Percentiles rank a stretch among this genome's conserved stretches.
These are phyloP conservation scores for Mongoloraphidia duomilia DNA, from an alignment of 2,888 invertebrate species.

Conservation along the genomic window DNA sequence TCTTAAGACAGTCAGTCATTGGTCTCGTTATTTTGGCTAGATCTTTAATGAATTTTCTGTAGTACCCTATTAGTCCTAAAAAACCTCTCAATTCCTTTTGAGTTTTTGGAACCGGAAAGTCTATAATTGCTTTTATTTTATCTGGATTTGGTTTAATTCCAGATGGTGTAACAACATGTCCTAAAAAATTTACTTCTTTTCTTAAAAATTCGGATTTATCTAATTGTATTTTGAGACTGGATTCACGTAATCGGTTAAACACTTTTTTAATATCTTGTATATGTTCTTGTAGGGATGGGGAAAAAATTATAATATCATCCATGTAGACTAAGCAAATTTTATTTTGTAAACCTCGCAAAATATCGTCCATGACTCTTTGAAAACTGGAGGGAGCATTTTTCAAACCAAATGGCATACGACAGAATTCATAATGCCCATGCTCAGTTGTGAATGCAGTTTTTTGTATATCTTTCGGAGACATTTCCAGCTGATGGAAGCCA, in stretches of 20 bases:
- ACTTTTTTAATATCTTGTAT: constrained; percentile 8
- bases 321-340: constrained; percentile 15
- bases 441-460: constrained; percentile 18
- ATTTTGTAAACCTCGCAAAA: too few species aligned
- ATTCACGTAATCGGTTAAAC: constrained; percentile 10
- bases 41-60: too few species aligned
- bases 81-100: too few species aligned
- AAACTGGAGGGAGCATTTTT: constrained; percentile 18
- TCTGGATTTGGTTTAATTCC: too few species aligned
- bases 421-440: constrained; percentile 17
- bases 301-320: constrained; percentile 16
- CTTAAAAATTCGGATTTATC: constrained; percentile 13
- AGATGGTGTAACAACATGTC: constrained; percentile 10
- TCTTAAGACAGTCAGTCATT: too few species aligned
- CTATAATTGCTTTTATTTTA: too few species aligned
- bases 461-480: constrained; percentile 8
- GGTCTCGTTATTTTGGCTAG: too few species aligned
- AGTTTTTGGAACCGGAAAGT: too few species aligned
- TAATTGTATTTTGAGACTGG: constrained; percentile 14
- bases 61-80: too few species aligned
- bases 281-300: constrained; percentile 10
- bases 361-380: constrained; percentile 15
- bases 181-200: constrained; percentile 12
- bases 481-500: constrained; percentile 17
- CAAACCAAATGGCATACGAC: constrained; percentile 18